phyloP scores from a whole-genome alignment of 2,888 invertebrate genomes.

The Clivina fossor region DNA sequence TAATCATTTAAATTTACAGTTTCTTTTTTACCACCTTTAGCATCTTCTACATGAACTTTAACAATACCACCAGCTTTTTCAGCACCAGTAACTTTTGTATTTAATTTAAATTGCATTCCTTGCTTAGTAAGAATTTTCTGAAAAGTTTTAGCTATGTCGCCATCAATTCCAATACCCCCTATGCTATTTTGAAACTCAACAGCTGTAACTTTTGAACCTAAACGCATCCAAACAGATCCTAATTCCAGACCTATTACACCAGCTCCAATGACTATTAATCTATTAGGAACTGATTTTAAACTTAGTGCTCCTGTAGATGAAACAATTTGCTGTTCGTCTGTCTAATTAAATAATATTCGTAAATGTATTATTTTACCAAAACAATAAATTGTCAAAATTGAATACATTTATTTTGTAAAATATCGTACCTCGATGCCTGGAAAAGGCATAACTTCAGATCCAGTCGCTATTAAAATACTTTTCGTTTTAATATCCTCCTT shows the following conservation, averaged over 20 bases:
- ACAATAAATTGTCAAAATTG: too few species aligned
- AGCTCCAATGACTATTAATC: constrained; percentile 95
- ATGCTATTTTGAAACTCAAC: constrained; percentile 90
- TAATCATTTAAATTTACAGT: constrained; percentile 57
- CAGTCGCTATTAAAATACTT: constrained; percentile 96
- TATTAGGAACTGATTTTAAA: constrained; percentile 81
- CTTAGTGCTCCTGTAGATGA: constrained; percentile 98
- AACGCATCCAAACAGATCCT: constrained; percentile 92
- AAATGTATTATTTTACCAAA: too few species aligned
- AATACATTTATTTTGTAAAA: too few species aligned
- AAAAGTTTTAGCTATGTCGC: constrained; percentile 89
- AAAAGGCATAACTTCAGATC: constrained; percentile 97
- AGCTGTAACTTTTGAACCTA: constrained; percentile 93
- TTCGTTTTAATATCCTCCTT: constrained; percentile 84
- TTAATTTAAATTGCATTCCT: constrained; percentile 88
- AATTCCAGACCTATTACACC: constrained; percentile 98
- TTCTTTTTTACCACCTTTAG: constrained; percentile 80
- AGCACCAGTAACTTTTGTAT: constrained; percentile 89
- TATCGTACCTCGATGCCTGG: constrained; percentile 83
- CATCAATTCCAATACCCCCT: constrained; percentile 95
- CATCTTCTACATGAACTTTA: constrained; percentile 78
- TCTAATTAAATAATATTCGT: too few species aligned
- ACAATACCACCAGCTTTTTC: constrained; percentile 70
- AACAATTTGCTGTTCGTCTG: constrained; percentile 92
- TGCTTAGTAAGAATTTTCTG: constrained; percentile 92